Evolutionary conservation across 23 tunicate genomes (phyloP).

Genomic region (Aplidium turbinatum): DNA sequence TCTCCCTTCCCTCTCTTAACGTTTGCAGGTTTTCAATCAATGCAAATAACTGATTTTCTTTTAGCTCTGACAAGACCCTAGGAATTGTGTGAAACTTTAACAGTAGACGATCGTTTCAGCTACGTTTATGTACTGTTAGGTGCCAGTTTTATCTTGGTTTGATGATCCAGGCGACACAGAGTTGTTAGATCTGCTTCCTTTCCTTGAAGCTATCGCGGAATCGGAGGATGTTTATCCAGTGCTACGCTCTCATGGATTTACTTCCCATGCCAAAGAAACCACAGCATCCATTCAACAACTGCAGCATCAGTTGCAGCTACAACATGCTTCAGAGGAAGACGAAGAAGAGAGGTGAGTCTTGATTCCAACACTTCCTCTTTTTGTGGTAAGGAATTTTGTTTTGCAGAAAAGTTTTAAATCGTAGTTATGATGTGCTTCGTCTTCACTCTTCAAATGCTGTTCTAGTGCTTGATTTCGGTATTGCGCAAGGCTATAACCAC

Average conservation of each 20-base stretch:
- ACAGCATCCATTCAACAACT: conserved; percentile 72
- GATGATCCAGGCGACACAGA: conserved; percentile 90
- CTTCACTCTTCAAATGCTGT: too few relatives aligned
- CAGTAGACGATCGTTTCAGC: too few relatives aligned
- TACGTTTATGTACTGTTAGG: conserved; percentile 51
- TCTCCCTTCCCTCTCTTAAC: too few relatives aligned
- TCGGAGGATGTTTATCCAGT: conserved; percentile 89
- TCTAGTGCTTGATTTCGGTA: too few relatives aligned
- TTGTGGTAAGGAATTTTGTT: too few relatives aligned
- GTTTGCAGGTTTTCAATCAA: too few relatives aligned
- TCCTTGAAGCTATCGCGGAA: conserved; percentile 79
- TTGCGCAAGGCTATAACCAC: too few relatives aligned
- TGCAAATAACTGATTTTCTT: too few relatives aligned
- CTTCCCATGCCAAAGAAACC: conserved; percentile 75
- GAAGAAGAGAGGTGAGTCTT: conserved; percentile 2
- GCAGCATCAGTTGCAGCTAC: conserved; percentile 11
- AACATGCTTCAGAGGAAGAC: conserved; percentile 18
- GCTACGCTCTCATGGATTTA: conserved; percentile 77
- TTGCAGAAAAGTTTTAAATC: neutral
- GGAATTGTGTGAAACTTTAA: too few relatives aligned
- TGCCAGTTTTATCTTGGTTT: conserved; percentile 97
- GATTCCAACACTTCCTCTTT: too few relatives aligned
- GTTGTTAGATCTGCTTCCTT: conserved; percentile 78
- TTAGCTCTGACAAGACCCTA: too few relatives aligned
- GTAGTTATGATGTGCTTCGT: neutral